These are phyloP conservation scores for Lampropteryx suffumata DNA, from an alignment of 2,888 invertebrate species.

Conservation along the genomic window DNA sequence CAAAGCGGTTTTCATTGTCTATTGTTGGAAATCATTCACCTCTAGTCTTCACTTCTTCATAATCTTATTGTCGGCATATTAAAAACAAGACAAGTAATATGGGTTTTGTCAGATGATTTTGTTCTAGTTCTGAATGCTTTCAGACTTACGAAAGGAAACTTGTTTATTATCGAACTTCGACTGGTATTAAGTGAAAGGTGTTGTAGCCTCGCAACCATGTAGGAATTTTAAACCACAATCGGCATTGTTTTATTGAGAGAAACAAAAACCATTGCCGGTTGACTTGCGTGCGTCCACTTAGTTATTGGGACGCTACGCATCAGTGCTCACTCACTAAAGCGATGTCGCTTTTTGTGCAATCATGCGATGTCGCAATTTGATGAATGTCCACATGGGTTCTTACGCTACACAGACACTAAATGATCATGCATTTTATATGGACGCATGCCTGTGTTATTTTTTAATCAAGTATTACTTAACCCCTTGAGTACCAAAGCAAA, in stretches of 20 bases:
- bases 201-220: constrained; percentile 47
- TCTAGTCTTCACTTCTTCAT: constrained; percentile 21
- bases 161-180: no score
- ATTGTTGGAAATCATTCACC: constrained; percentile 30
- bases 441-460: no score
- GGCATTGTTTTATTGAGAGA: constrained; percentile 15
- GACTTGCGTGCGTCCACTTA: constrained; percentile 3
- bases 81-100: constrained; percentile 15
- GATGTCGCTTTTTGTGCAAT: constrained; percentile 18
- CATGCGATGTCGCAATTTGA: constrained; percentile 7
- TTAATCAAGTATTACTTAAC: no score
- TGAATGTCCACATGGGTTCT: constrained; percentile 2
- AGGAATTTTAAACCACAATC: constrained; percentile 36
- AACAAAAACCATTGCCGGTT: constrained; percentile 18
- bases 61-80: constrained; percentile 28
- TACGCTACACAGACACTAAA: not conserved
- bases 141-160: not conserved
- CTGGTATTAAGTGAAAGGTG: constrained; percentile 56
- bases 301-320: constrained; percentile 12
- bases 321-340: constrained; percentile 10
- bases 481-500: no score
- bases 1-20: constrained; percentile 29
- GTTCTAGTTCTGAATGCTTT: not conserved
- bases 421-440: no score
- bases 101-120: constrained; percentile 1